A percentile compares a stretch with the other conserved stretches of the same genome.
phyloP scores from a whole-genome alignment of 2,888 invertebrate species.

The Saturnia pavonia region DNA sequence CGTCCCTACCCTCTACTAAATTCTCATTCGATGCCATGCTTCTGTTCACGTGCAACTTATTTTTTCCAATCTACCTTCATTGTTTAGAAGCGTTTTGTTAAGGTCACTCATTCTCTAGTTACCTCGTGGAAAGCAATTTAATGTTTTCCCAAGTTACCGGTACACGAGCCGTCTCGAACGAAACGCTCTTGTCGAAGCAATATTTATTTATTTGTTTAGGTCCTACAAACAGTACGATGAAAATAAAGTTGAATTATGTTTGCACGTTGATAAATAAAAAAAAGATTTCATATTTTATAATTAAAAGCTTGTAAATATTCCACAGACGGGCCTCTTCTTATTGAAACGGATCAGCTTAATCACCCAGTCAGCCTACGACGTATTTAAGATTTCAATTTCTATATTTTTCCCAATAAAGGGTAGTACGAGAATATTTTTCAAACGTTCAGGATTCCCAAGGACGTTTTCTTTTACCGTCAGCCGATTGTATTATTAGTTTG shows the following conservation, averaged over 20 bases:
- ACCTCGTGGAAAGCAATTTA: constrained; percentile 4
- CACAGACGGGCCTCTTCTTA: too few species aligned
- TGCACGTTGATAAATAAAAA: background rate
- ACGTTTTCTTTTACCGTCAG: too few species aligned
- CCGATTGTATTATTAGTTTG: too few species aligned
- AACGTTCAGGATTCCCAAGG: too few species aligned
- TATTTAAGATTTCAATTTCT: too few species aligned
- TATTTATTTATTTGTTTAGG: constrained; percentile 8
- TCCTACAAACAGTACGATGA: background rate
- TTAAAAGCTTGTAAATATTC: too few species aligned
- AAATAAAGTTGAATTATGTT: background rate
- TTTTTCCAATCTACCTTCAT: constrained; percentile 15
- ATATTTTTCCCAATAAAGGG: too few species aligned
- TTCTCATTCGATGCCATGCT: constrained; percentile 12
- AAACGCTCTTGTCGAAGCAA: background rate
- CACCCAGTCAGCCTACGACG: too few species aligned
- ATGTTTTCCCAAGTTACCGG: background rate
- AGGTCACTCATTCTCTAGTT: background rate
- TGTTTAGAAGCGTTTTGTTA: constrained; percentile 5
- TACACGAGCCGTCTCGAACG: background rate
- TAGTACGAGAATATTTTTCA: too few species aligned
- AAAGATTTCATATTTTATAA: background rate
- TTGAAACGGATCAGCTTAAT: too few species aligned
- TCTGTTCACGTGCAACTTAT: background rate
- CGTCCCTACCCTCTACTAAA: background rate